Base-by-base conservation (phyloP, 2,113 vertebrate genomes). In the Kryptolebias marmoratus region DNA sequence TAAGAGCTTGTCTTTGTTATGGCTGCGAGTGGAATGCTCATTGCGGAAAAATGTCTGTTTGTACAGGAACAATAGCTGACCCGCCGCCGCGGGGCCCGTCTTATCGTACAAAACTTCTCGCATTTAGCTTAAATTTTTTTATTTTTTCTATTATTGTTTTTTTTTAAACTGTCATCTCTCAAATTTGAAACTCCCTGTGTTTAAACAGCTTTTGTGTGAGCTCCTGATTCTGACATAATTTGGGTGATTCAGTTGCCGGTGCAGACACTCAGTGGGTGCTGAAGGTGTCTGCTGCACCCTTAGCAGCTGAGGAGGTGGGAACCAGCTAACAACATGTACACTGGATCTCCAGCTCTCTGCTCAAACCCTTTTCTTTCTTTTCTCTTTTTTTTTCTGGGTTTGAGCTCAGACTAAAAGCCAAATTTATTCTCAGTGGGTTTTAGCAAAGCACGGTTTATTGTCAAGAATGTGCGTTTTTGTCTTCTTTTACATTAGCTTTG, bases 1-100 rank as follows among this genome's bases (percentile, higher is more conserved):
- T 95, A 91, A 93, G 93, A 66, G 36, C 10, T 53, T 15, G 16
- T 59, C 64, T 74, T 74, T 56, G 45, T 73, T 65, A 39, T 13
- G 11, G 3, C 8, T 47, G 65, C 53, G 9, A 39, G 47, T 55
- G 50, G 48, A 50, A 77, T 62, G 56, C 70, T 71, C 45, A 60
- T 64, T 71, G 71, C 47, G 39, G 69, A 30, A 73, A 15, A 42
- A 56, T 42, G 60, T 69, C 15, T 32, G 0, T 12, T 14, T 69
- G 45, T 48, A 27, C 50, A 69, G 3, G 70, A 65, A 55, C 59
- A 39, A 15, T 36, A 11, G 61, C 48, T 64, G 64, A 64, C 65
- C 64, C 10, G 54, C 47, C 5, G 27, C 59, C 49, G 7, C 36
- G 27, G 58, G 53, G 44, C 2, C 18, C 32, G 53, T 58, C 59